phyloP scores from a whole-genome alignment of 2,797 vertebrate genomes.

The Ceryle rudis region DNA sequence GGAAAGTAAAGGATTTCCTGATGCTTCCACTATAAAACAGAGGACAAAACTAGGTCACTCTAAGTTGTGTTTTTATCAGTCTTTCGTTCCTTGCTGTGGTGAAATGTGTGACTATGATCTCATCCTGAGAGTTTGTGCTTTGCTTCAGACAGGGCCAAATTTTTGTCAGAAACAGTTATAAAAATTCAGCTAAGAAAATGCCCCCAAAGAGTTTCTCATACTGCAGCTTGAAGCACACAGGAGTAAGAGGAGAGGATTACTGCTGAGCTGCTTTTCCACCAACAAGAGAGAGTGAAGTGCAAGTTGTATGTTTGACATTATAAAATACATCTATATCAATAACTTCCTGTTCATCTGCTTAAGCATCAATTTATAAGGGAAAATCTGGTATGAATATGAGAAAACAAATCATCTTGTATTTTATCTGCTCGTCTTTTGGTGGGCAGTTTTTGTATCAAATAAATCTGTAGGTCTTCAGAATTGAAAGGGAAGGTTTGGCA shows the following conservation, averaged over 20 bases:
- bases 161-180: not conserved
- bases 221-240: not conserved
- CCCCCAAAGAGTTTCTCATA: not conserved
- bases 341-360: not conserved
- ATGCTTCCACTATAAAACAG: not conserved
- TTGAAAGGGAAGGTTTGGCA: not conserved
- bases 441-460: not conserved
- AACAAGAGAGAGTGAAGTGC: not conserved
- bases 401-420: not conserved
- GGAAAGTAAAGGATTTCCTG: not conserved
- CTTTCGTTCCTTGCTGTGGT: not conserved
- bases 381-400: not conserved
- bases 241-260: not conserved
- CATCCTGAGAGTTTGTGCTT: not conserved
- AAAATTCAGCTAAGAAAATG: not conserved
- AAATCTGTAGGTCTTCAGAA: not conserved
- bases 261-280: not conserved
- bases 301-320: not conserved
- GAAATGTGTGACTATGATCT: not conserved
- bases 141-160: not conserved
- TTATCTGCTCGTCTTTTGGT: not conserved
- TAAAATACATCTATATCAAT: not conserved
- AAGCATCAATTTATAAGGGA: not conserved
- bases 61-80: not conserved
- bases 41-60: not conserved